Percentiles rank a stretch among this genome's conserved stretches.
phyloP scores from a whole-genome alignment of 2,113 vertebrate species.

The Ahaetulla prasina region DNA sequence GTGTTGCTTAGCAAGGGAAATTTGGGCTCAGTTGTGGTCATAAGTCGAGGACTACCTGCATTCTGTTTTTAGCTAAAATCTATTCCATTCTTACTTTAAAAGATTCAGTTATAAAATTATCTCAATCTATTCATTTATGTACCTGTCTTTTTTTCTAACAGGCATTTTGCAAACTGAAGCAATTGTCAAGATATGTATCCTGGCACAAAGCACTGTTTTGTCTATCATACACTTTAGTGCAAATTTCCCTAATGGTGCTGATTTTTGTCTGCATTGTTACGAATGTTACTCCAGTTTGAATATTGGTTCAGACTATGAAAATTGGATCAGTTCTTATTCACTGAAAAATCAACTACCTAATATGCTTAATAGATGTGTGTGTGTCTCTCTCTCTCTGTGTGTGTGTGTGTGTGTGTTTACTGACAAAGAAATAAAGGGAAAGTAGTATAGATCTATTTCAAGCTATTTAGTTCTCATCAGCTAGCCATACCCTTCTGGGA shows the following conservation, averaged over 20 bases:
- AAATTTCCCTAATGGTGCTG: not conserved
- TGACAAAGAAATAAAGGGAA: too few relatives aligned
- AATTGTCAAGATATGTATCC: not conserved
- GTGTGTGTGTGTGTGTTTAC: too few relatives aligned
- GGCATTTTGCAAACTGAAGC: not conserved
- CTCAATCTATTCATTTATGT: not conserved
- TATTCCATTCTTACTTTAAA: not conserved
- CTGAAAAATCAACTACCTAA: not conserved
- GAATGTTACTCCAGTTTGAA: not conserved
- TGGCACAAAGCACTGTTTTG: not conserved
- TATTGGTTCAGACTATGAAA: not conserved
- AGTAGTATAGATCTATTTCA: too few relatives aligned
- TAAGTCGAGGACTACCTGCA: not conserved
- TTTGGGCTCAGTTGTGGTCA: not conserved
- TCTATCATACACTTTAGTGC: not conserved
- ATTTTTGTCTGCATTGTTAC: not conserved
- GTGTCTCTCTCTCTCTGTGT: too few relatives aligned
- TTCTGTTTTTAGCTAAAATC: not conserved
- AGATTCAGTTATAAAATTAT: not conserved
- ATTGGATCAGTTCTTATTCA: not conserved
- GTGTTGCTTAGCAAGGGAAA: not conserved
- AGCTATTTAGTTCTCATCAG: too few relatives aligned
- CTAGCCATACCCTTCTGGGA: too few relatives aligned
- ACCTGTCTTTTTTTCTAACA: not conserved
- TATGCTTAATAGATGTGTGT: too few relatives aligned